Evolutionary conservation across 2,113 vertebrate species (phyloP).

Genomic region (Mus musculus): GRCm39 chr7:125166001-125166500

Average conservation of each 20-base stretch:
- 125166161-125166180: background rate
- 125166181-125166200: too few relatives aligned
- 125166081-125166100: too few relatives aligned
- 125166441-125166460: constrained; percentile 41
- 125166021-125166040: too few relatives aligned
- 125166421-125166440: constrained; percentile 67
- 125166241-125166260: background rate
- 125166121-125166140: too few relatives aligned
- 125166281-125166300: background rate
- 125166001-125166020: background rate
- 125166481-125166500: background rate
- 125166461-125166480: constrained; percentile 2
- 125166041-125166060: background rate
- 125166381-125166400: constrained; percentile 84
- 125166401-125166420: constrained; percentile 73
- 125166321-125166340: constrained; percentile 68
- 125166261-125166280: background rate
- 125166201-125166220: background rate
- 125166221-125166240: background rate
- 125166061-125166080: background rate
- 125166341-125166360: constrained; percentile 73
- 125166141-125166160: background rate
- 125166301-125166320: background rate
- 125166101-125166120: too few relatives aligned
- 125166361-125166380: constrained; percentile 79